A percentile compares a stretch with the other conserved stretches of the same genome.
These are phyloP conservation scores for Strix uralensis DNA, from an alignment of 2,113 vertebrate genomes.

Conservation along the genomic window DNA sequence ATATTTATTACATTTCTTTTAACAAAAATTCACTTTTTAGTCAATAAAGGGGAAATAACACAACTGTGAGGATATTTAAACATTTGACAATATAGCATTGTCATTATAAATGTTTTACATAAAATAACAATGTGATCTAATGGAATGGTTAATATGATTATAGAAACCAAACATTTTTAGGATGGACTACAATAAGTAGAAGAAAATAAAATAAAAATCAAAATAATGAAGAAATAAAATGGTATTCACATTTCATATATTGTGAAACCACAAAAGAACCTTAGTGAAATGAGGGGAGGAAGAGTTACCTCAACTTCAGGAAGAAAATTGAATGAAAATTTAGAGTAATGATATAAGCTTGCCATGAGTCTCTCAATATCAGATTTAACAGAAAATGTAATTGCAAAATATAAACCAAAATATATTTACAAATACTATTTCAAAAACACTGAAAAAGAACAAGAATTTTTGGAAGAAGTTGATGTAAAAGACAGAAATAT, in stretches of 20 bases:
- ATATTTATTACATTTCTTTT: not conserved
- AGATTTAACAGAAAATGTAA: not conserved
- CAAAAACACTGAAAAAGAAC: not conserved
- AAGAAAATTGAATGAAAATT: not conserved
- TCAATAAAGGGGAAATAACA: not conserved
- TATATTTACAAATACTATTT: not conserved
- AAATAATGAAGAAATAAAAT: not conserved
- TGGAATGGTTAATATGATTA: not conserved
- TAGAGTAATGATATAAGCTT: not conserved
- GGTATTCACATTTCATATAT: not conserved
- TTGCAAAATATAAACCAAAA: not conserved
- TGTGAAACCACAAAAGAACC: not conserved
- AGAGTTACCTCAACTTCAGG: not conserved
- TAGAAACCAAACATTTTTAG: not conserved
- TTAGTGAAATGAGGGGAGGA: not conserved
- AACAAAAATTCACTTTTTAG: not conserved
- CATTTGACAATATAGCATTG: not conserved
- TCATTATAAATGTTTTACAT: not conserved
- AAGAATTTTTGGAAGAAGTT: not conserved
- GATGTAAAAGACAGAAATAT: not conserved
- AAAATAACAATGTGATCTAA: not conserved
- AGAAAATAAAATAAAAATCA: not conserved
- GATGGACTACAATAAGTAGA: not conserved
- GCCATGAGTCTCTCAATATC: not conserved
- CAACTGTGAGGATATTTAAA: not conserved